Conservation (phyloP, 2,888 invertebrate species). For the Brachyptera putata region DNA sequence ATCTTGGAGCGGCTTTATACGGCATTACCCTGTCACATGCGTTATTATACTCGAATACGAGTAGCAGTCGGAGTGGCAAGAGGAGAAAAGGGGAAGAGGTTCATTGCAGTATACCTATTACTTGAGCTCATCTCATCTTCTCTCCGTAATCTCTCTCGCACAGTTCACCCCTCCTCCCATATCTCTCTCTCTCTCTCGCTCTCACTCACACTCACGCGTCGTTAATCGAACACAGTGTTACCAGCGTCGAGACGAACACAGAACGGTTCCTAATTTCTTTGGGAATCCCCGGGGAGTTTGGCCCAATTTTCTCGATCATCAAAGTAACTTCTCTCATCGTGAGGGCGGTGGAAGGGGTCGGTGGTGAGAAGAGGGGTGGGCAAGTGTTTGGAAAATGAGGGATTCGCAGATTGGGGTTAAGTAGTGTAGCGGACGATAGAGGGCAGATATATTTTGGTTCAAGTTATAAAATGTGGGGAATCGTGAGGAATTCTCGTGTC, state of each 20-base stretch:
- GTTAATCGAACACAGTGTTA: constrained; percentile 17
- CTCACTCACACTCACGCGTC: neutral
- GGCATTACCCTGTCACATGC: constrained; percentile 10
- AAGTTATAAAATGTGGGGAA: no score
- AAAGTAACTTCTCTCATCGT: constrained; percentile 12
- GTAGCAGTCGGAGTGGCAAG: no score
- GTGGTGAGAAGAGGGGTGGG: no score
- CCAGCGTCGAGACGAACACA: constrained; percentile 4
- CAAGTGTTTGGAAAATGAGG: no score
- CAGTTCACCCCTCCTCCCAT: neutral
- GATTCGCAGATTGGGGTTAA: no score
- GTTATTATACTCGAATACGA: no score
- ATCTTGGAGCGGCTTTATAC: neutral
- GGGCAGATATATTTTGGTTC: no score
- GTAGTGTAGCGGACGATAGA: no score
- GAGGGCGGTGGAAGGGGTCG: no score
- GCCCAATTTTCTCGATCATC: constrained; percentile 14
- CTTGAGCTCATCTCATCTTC: constrained; percentile 8
- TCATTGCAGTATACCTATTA: no score
- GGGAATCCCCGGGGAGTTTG: neutral
- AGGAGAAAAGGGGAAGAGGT: no score
- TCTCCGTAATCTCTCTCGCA: neutral
- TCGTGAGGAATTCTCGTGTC: no score
- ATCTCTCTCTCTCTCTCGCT: neutral
- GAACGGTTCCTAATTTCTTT: constrained; percentile 20